Conservation (phyloP, 1,140 invertebrate species). For the Drosophila tsacasi region DNA sequence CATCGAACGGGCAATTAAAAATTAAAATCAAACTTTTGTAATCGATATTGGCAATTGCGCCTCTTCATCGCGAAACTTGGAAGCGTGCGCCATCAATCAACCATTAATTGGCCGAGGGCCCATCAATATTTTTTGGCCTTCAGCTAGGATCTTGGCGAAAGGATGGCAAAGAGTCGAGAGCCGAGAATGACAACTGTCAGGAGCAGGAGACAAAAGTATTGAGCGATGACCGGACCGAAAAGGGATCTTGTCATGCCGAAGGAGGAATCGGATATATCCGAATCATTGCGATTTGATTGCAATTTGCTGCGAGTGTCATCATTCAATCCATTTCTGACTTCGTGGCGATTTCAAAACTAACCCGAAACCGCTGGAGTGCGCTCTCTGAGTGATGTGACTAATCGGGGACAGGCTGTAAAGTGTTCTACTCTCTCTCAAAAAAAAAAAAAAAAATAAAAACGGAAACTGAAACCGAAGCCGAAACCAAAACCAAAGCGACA, state of each 20-base stretch:
- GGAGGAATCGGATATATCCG: constrained; percentile 23
- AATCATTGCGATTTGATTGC: constrained; percentile 54
- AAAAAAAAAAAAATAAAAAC: constrained; percentile 2
- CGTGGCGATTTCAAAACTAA: constrained; percentile 16
- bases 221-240: constrained; percentile 60
- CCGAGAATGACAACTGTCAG: constrained; percentile 68
- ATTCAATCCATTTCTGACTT: constrained; percentile 35
- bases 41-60: constrained; percentile 71
- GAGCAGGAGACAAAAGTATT: constrained; percentile 51
- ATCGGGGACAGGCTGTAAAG: constrained; percentile 65
- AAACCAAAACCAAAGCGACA: not conserved
- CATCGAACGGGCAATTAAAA: constrained; percentile 71
- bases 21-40: constrained; percentile 81
- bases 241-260: constrained; percentile 60
- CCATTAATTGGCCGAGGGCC: constrained; percentile 64
- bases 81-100: constrained; percentile 64
- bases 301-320: constrained; percentile 77
- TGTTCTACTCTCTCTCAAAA: constrained; percentile 28
- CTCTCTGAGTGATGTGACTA: constrained; percentile 76
- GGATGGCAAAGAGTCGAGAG: constrained; percentile 8
- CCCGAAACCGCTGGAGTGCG: constrained; percentile 45
- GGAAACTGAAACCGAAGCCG: not conserved
- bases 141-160: constrained; percentile 32
- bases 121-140: constrained; percentile 48
- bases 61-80: constrained; percentile 33